These are phyloP conservation scores for Dasysyrphus albostriatus DNA, from an alignment of 2,888 invertebrate genomes.

Conservation along the genomic window DNA sequence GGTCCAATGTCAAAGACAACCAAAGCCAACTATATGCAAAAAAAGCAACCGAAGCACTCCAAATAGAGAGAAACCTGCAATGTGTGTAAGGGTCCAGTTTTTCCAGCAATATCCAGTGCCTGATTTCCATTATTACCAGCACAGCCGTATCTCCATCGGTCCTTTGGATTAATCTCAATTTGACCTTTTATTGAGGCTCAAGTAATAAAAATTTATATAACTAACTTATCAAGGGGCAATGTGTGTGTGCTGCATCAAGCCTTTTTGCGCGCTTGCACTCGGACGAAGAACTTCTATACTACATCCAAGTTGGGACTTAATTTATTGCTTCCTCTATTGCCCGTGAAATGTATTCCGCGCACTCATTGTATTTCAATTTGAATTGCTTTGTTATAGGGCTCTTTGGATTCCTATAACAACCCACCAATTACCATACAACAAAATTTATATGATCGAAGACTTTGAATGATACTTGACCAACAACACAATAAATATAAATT, in stretches of 20 bases:
- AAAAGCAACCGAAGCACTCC: slow-evolving; percentile 34
- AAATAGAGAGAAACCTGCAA: slow-evolving; percentile 43
- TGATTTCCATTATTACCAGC: slow-evolving; percentile 47
- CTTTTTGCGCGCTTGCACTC: not conserved
- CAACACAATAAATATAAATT: not conserved
- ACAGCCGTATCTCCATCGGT: slow-evolving; percentile 24
- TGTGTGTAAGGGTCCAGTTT: slow-evolving; percentile 33
- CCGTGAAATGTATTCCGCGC: slow-evolving; percentile 48
- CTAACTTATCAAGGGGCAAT: slow-evolving; percentile 59
- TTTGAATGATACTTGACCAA: slow-evolving; percentile 25
- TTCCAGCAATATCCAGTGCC: too few species aligned
- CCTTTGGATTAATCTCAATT: slow-evolving; percentile 47
- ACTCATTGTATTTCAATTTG: slow-evolving; percentile 63
- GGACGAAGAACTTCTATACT: not conserved
- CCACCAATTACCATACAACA: slow-evolving; percentile 27
- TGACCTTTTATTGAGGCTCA: slow-evolving; percentile 65
- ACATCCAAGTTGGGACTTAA: slow-evolving; percentile 46
- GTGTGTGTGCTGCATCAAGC: not conserved
- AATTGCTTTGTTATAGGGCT: slow-evolving; percentile 56
- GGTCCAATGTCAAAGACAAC: slow-evolving; percentile 64
- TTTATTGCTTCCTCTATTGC: slow-evolving; percentile 65
- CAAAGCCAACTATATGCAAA: slow-evolving; percentile 65
- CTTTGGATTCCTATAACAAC: slow-evolving; percentile 2
- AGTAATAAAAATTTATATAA: slow-evolving; percentile 74
- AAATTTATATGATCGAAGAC: slow-evolving; percentile 13